phyloP scores from a whole-genome alignment of 2,113 vertebrate species.

The Heteronetta atricapilla region DNA sequence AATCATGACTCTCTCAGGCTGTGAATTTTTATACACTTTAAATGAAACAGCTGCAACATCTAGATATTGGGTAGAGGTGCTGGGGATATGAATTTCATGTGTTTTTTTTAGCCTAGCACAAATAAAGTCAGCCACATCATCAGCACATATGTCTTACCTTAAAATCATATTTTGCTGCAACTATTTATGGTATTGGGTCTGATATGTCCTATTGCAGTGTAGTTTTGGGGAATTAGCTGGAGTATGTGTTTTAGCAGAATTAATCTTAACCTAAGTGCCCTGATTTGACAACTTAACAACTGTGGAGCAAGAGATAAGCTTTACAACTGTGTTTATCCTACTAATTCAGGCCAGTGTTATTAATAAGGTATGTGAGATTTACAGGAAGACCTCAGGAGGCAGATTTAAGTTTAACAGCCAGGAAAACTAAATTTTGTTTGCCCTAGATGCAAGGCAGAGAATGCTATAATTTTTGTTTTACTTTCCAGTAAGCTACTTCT shows the following conservation, averaged over 20 bases:
- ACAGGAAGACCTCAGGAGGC: background rate
- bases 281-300: slow-evolving; percentile 36
- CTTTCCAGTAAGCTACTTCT: background rate
- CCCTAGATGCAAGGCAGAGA: background rate
- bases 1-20: background rate
- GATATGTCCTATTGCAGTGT: background rate
- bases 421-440: background rate
- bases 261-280: slow-evolving; percentile 22
- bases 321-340: background rate
- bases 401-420: background rate
- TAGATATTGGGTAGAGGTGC: background rate
- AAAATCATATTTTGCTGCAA: background rate
- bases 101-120: background rate
- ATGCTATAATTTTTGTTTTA: background rate
- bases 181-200: background rate
- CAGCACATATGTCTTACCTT: background rate
- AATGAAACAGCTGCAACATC: background rate
- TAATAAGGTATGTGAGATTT: background rate
- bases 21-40: background rate
- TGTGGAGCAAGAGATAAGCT: slow-evolving; percentile 8
- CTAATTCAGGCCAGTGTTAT: slow-evolving; percentile 26
- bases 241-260: background rate
- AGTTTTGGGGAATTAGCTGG: background rate
- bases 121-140: background rate
- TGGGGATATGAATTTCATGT: background rate